Base-by-base conservation (phyloP, 2,888 invertebrate genomes). In the Noctua comes region DNA sequence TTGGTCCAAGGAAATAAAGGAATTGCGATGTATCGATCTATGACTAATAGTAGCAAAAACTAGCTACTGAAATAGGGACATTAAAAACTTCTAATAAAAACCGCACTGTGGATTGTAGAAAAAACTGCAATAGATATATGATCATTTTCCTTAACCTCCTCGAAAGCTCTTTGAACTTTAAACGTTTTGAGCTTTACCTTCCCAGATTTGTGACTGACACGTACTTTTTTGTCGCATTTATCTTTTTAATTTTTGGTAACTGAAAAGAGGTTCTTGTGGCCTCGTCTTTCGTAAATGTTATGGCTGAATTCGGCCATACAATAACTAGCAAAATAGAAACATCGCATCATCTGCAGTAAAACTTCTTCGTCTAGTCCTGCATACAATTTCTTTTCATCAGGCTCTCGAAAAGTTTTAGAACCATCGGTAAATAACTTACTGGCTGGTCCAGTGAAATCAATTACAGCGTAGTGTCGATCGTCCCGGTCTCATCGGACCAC, bases 361-460 rank as follows among this genome's bases (percentile, higher is more conserved):
- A 64, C 31, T 64, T 36, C 1, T 31, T 57, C 7, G 21, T 18
- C 4, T 43, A 6, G 57, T 54, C 24, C 36, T 54, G 16, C 2
- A 51, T 40, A 46, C 13, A 65, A 36, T 72, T 70, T 64, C 2
- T n/a, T 51, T 18, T 18, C 10, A 74, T 64, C 57, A 77, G 76
- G 70, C 64, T 43, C 27, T 36, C 16, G 43, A 76, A 92, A 92
- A 93, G 88, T 93, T 96, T 95, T 89, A 91, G 92, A 94, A 92
- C 83, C 94, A 79, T 88, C 88, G 88, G 70, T 79, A 84, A 91
- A 91, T 93, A 92, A 92, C 91, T 91, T 87, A 88, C 89, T 88
- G 91, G 89, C 89, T 89, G 90, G 89, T 90, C 91, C 89, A 92
- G 90, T 91, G 87, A 95, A 96, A 96, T 96, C 96, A 96, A 96